A percentile compares a stretch with the other conserved stretches of the same genome.
Conservation (phyloP, 53 echinoderm and acorn worm species). For the Henricia sp. region DNA sequence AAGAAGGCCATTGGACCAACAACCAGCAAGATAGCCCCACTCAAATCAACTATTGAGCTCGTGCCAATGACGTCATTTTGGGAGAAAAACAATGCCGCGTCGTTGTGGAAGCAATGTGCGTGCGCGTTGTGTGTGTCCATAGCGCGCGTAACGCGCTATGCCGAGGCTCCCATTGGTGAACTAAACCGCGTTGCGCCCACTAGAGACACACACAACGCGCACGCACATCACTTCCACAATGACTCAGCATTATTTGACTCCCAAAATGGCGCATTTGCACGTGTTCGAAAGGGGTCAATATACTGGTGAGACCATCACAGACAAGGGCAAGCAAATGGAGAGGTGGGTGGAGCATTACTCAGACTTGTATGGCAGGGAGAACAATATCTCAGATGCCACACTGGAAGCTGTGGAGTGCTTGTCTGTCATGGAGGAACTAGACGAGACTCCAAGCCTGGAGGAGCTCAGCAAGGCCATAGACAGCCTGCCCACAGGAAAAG, state of each 20-base stretch:
- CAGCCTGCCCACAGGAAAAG: background rate
- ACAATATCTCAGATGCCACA: background rate
- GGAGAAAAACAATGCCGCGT: too few relatives aligned
- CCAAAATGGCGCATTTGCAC: too few relatives aligned
- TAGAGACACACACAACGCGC: too few relatives aligned
- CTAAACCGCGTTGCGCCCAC: too few relatives aligned
- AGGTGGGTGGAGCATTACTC: constrained; percentile 13
- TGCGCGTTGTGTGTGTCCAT: too few relatives aligned
- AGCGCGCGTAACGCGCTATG: too few relatives aligned
- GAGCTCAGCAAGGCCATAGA: background rate
- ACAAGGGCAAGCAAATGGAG: constrained; percentile 9
- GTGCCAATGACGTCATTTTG: too few relatives aligned
- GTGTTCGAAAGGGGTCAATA: too few relatives aligned
- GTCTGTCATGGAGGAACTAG: background rate
- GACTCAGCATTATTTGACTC: too few relatives aligned
- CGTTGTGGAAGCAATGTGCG: too few relatives aligned
- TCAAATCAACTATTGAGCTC: background rate
- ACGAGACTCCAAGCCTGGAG: background rate
- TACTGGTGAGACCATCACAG: constrained; percentile 2
- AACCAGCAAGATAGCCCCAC: constrained; percentile 4
- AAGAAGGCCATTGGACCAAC: constrained; percentile 10
- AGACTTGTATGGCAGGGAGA: background rate
- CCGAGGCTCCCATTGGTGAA: too few relatives aligned
- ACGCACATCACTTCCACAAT: too few relatives aligned
- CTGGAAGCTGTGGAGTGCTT: background rate